Conservation (phyloP, 1,140 invertebrate genomes). For the Drosophila obscura region DNA sequence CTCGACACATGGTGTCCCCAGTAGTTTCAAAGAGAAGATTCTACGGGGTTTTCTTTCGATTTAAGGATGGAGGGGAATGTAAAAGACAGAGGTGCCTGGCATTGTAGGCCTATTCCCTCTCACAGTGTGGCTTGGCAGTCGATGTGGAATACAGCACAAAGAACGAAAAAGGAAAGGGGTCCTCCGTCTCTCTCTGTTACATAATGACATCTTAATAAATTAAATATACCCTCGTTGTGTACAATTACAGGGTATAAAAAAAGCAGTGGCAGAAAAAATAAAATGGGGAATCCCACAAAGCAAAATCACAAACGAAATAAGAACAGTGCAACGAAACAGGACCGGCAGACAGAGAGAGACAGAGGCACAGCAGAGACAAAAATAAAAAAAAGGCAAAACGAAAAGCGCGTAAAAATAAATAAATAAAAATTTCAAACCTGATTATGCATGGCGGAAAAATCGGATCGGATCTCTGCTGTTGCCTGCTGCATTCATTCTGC, state of each 20-base stretch:
- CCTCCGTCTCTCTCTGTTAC: background rate
- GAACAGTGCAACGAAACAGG: slow-evolving; percentile 30
- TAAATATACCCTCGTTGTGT: background rate
- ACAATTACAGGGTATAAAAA: slow-evolving; percentile 1
- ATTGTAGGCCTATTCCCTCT: too few species aligned
- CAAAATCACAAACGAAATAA: slow-evolving; percentile 51
- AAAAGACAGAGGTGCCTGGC: too few species aligned
- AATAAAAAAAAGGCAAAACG: slow-evolving; percentile 57
- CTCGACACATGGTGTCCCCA: too few species aligned
- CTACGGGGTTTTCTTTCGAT: too few species aligned
- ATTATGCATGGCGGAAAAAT: slow-evolving; percentile 81
- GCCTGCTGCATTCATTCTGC: background rate
- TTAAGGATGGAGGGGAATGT: too few species aligned
- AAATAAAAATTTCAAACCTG: slow-evolving; percentile 77
- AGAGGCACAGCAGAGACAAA: slow-evolving; percentile 29
- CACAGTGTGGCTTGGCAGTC: too few species aligned
- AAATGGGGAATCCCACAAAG: slow-evolving; percentile 58
- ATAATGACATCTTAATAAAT: too few species aligned
- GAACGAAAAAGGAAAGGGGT: background rate
- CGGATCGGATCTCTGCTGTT: slow-evolving; percentile 59
- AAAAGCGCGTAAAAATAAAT: slow-evolving; percentile 81
- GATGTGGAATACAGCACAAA: too few species aligned
- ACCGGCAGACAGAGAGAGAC: slow-evolving; percentile 34
- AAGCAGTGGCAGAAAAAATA: slow-evolving; percentile 15
- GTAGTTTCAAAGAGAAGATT: too few species aligned